Evolutionary conservation across 2,888 invertebrate genomes (phyloP), one percentile per base, ranked within the genome.

Genomic region (Beris chalybata): DNA sequence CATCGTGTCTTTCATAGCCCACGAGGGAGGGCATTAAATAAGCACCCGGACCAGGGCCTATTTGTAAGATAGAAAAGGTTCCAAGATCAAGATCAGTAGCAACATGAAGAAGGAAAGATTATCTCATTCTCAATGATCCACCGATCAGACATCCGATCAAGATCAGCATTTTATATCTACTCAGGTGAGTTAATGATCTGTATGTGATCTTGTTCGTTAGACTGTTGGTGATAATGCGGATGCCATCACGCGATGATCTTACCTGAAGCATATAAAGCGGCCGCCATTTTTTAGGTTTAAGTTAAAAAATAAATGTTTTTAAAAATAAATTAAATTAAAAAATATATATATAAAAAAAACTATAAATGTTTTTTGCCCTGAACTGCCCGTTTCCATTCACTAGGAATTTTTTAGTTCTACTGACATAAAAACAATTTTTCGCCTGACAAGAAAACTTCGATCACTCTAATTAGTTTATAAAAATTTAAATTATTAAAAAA

Each of bases 31-130:
- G 86, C 50, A 88, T 76, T 72, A 78, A 74, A 72, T 87, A 87
- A 32, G 82, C 83, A 12, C 82, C 84, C 13, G 87, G 87, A 59
- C 87, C 87, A 70, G 87, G 87, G 66, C 87, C 87, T 81, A 38
- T 65, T 32, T 68, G 70, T 43, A 55, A 64, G 38, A 1, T 50
- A 56, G 47, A 59, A 30, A 9, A 30, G 3, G 13, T 38, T 57
- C 15, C 4, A n/a, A 45, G 43, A n/a, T 38, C 4, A n/a, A 45
- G 43, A n/a, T 38, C 57, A 44, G 29, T 29, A 2, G 38, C 31
- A 2, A 44, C 4, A 6, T 44, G 4, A 47, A 47, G 6, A 29
- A 13, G 4, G 2, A 2, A 48, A 48, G 15, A 48, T 47, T 12
- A 47, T n/a, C n/a, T n/a, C 22, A 3, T 2, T 48, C n/a, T 48